A percentile compares a stretch with the other conserved stretches of the same genome.
These are phyloP conservation scores for Vespertilio murinus DNA, from an alignment of 2,797 vertebrate genomes.

Conservation along the genomic window DNA sequence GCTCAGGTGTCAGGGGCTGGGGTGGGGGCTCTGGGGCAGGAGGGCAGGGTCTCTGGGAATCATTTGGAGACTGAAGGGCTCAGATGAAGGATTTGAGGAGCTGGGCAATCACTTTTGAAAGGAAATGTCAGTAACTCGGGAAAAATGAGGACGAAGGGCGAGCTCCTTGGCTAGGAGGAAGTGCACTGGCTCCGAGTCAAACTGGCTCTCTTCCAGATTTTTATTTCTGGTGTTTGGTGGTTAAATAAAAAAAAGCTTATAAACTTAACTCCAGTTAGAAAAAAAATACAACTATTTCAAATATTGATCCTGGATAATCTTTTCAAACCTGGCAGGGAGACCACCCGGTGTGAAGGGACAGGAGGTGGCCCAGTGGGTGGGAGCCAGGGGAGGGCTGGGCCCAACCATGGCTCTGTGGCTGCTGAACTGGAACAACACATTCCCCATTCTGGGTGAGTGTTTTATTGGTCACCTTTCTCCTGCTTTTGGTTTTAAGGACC, in stretches of 20 bases:
- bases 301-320: conserved; percentile 76
- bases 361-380: background rate
- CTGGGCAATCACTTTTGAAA: conserved; percentile 73
- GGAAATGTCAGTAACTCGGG: conserved; percentile 70
- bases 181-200: conserved; percentile 70
- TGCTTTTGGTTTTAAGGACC: background rate
- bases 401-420: background rate
- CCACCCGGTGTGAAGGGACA: conserved; percentile 36
- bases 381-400: too few species aligned
- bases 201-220: conserved; percentile 69
- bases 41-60: conserved; percentile 49
- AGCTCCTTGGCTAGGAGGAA: conserved; percentile 70
- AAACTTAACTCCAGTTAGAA: conserved; percentile 76
- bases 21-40: background rate
- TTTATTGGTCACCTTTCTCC: background rate
- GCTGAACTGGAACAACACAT: background rate
- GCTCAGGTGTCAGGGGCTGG: conserved; percentile 67
- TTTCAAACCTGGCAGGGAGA: conserved; percentile 57
- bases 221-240: conserved; percentile 80
- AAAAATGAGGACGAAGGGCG: conserved; percentile 68
- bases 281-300: conserved; percentile 74
- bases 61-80: conserved; percentile 44
- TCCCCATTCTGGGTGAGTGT: background rate
- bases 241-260: conserved; percentile 76
- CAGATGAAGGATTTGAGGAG: conserved; percentile 65